Percentiles rank a stretch among this genome's conserved stretches.
Conservation (phyloP, 2,113 vertebrate species). For the Pseudorectes ferrugineus region DNA sequence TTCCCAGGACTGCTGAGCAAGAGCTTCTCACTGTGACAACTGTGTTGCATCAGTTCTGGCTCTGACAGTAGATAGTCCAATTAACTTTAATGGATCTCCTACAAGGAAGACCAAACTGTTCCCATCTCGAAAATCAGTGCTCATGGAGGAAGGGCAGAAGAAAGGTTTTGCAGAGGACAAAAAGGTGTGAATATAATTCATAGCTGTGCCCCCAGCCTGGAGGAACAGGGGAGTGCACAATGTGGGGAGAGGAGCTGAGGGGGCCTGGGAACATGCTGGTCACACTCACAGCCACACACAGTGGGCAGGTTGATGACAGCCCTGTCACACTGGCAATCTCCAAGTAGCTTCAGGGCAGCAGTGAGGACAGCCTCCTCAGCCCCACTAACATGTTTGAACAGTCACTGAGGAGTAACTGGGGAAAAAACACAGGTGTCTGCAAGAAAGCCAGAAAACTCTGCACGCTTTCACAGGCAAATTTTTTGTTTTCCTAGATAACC, state of each 20-base stretch:
- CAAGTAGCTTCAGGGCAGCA: background rate
- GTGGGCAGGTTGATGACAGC: background rate
- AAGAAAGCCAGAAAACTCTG: background rate
- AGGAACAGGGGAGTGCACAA: background rate
- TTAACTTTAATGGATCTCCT: background rate
- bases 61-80: background rate
- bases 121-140: background rate
- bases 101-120: background rate
- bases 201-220: background rate
- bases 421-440: background rate
- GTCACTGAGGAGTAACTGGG: background rate
- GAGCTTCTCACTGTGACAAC: background rate
- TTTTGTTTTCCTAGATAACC: background rate
- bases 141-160: background rate
- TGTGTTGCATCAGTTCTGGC: background rate
- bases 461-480: background rate
- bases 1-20: constrained; percentile 24
- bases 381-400: background rate
- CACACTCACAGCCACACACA: background rate
- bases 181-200: background rate
- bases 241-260: background rate
- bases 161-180: background rate
- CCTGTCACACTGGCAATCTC: background rate
- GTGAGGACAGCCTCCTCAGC: background rate
- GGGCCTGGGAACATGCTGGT: background rate